Percentiles rank a stretch among this genome's conserved stretches.
These are phyloP conservation scores for Aproaerema taeniolella DNA, from an alignment of 2,888 invertebrate genomes.

Conservation along the genomic window DNA sequence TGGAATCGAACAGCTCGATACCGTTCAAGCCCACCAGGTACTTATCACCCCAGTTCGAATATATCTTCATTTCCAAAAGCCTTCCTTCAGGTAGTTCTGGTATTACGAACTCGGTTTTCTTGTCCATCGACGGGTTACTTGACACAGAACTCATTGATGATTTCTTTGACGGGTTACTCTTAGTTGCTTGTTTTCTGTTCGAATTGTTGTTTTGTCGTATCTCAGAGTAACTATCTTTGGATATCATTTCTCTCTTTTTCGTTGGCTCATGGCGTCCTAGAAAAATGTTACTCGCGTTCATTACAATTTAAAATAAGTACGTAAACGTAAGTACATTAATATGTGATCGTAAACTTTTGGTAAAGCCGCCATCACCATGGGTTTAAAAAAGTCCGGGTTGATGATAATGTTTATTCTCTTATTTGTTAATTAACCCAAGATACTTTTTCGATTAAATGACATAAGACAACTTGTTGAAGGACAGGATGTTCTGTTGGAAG, in stretches of 20 bases:
- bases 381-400: too few species aligned
- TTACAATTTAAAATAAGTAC: too few species aligned
- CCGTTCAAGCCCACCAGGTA: conserved; percentile 88
- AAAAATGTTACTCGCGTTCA: background rate
- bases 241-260: conserved; percentile 29
- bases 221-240: conserved; percentile 30
- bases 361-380: too few species aligned
- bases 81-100: conserved; percentile 86
- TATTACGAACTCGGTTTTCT: conserved; percentile 79
- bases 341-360: too few species aligned
- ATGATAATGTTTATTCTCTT: too few species aligned
- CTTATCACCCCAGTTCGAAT: conserved; percentile 88
- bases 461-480: too few species aligned
- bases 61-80: conserved; percentile 81
- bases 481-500: too few species aligned
- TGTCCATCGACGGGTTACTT: conserved; percentile 30
- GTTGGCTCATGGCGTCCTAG: conserved; percentile 26
- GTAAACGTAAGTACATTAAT: too few species aligned
- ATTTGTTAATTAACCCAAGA: too few species aligned
- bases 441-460: too few species aligned
- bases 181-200: conserved; percentile 26
- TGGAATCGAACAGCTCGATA: conserved; percentile 83
- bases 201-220: conserved; percentile 23
- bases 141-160: conserved; percentile 38
- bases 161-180: conserved; percentile 37